phyloP scores from a whole-genome alignment of 1,140 invertebrate species.

The Ooceraea biroi region DNA sequence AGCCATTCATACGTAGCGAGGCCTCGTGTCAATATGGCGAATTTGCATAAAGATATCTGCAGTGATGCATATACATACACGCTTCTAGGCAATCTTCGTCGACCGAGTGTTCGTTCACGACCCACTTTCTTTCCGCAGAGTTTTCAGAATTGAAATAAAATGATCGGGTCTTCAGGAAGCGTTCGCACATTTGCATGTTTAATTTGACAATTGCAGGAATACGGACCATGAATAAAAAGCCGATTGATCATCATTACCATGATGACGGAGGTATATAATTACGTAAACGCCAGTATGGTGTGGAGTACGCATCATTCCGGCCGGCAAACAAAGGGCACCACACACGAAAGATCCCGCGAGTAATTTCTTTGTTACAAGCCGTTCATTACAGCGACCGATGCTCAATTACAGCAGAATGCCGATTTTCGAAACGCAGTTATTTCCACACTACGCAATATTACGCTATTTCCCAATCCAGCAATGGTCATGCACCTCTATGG shows the following conservation, averaged over 20 bases:
- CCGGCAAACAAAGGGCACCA: constrained; percentile 8
- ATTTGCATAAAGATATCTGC: not conserved
- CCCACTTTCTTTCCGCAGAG: not conserved
- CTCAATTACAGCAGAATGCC: constrained; percentile 32
- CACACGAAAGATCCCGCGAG: not conserved
- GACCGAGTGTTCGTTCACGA: not conserved
- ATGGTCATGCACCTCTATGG: not conserved
- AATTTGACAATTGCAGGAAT: not conserved
- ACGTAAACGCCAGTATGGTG: constrained; percentile 6
- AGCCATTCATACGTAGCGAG: not conserved
- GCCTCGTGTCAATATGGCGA: not conserved
- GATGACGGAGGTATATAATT: constrained; percentile 14
- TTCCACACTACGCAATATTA: constrained; percentile 5
- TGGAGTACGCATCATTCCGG: not conserved
- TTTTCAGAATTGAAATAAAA: not conserved
- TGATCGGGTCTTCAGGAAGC: too few species aligned
- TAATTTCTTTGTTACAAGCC: constrained; percentile 27
- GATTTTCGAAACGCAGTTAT: constrained; percentile 32
- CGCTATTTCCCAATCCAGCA: constrained; percentile 7
- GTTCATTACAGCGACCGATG: not conserved
- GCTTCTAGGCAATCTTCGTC: not conserved
- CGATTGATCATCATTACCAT: constrained; percentile 9
- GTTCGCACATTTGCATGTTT: too few species aligned
- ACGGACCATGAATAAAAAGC: not conserved
- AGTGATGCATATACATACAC: not conserved